A percentile compares a stretch with the other conserved stretches of the same genome.
phyloP scores from a whole-genome alignment of 1,140 invertebrate genomes.

The Chrysomallon squamiferum region DNA sequence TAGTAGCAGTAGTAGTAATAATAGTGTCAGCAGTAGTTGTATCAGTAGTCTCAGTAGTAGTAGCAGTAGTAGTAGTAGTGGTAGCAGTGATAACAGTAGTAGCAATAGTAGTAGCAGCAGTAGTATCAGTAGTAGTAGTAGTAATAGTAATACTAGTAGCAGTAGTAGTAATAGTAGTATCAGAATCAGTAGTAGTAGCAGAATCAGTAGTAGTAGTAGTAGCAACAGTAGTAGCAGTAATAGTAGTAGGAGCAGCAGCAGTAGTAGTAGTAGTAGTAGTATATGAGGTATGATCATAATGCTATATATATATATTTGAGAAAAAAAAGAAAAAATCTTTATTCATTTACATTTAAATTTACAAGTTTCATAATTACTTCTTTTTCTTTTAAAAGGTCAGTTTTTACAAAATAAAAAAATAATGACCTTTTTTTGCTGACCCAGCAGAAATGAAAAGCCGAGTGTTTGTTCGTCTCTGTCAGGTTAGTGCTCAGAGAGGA shows the following conservation, averaged over 20 bases:
- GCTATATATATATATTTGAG: too few species aligned
- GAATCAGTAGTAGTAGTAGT: neutral
- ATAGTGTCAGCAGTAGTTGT: neutral
- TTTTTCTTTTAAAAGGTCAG: too few species aligned
- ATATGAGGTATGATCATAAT: neutral
- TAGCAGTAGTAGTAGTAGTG: neutral
- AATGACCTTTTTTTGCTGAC: too few species aligned
- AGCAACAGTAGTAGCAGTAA: neutral
- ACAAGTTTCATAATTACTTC: too few species aligned
- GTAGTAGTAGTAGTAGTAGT: neutral
- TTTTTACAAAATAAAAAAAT: too few species aligned
- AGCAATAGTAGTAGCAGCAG: neutral
- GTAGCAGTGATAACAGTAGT: neutral
- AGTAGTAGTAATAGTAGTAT: neutral
- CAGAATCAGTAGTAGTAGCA: neutral
- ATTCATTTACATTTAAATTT: too few species aligned
- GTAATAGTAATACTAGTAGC: neutral
- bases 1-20: too few species aligned
- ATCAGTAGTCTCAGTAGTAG: neutral
- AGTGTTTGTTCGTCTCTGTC: too few species aligned
- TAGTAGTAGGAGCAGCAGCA: neutral
- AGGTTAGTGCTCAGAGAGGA: too few species aligned
- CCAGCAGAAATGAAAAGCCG: too few species aligned
- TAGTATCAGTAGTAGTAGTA: neutral
- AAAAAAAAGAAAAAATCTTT: too few species aligned